Base-by-base conservation (phyloP, 2,113 vertebrate species). In the Percina caprodes region DNA sequence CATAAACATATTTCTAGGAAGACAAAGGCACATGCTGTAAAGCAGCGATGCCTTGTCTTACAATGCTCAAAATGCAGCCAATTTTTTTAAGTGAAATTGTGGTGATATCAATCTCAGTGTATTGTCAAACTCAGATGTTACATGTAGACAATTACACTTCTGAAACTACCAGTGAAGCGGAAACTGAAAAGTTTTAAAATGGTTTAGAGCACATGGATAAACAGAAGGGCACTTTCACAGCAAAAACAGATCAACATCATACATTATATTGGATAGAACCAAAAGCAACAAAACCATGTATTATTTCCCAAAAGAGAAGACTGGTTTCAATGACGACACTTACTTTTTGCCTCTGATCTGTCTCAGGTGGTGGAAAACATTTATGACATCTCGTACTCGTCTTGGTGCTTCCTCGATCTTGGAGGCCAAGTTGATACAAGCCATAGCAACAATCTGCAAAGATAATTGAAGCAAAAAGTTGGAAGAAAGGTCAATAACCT, bases 391-490 rank as follows among this genome's bases (percentile, higher is more conserved):
- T 93, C 98, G 95, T 95, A 99, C 97, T 73, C 98, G 96, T 21
- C 98, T 94, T 1, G 98, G 98, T 0, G 98, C 97, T 96, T 99
- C 98, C 94, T 99, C 98, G 0, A 99, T 99, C 94, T 99, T 99
- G 77, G 98, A 99, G 2, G 98, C 98, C 86, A 99, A 94, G 95
- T 99, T 98, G 90, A 99, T 96, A 90, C 98, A 99, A 81, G 98
- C 97, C 98, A 99, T 99, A 1, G 98, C 97, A 90, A 99, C 98
- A 95, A 99, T 99, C 98, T 99, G 94, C 42, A 94, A 35, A 72
- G 35, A 63, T 12, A 49, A 56, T 48, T 55, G 80, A 49, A 51
- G 69, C 45, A 61, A 33, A 79, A 13, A 60, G 39, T 71, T 72
- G 78, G 82, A 74, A 88, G 69, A 21, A 72, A 73, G 46, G 62